Percentiles rank a stretch among this genome's conserved stretches.
These are phyloP conservation scores for Antechinus stuartii DNA, from an alignment of 2,113 vertebrate species.

Conservation along the genomic window DNA sequence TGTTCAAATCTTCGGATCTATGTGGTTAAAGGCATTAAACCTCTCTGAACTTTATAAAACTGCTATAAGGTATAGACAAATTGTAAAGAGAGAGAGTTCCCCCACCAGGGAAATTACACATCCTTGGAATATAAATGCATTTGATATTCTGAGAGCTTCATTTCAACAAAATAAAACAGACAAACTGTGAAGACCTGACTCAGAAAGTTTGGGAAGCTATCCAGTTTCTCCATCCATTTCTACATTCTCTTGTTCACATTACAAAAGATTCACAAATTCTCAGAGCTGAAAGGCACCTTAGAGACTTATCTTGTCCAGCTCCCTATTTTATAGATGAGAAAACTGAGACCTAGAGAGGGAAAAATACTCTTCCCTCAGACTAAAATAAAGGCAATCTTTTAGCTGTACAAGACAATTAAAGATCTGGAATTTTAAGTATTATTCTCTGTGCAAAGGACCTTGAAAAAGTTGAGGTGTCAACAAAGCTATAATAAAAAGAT, in stretches of 20 bases:
- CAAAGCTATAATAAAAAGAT: neutral
- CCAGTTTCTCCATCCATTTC: neutral
- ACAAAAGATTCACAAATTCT: neutral
- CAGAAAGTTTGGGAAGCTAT: neutral
- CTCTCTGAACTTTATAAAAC: neutral
- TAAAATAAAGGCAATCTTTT: neutral
- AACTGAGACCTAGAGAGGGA: neutral
- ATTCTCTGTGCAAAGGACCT: neutral
- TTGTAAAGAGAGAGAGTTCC: neutral
- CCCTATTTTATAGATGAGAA: neutral
- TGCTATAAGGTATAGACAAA: neutral
- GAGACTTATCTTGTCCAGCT: neutral
- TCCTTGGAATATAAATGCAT: neutral
- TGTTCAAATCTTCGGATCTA: neutral
- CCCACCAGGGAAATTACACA: neutral
- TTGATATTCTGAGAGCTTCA: neutral
- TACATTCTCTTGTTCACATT: neutral
- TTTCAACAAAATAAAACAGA: conserved; percentile 2
- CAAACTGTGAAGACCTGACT: neutral
- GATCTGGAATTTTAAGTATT: neutral
- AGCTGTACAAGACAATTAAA: neutral
- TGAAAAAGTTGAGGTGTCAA: neutral
- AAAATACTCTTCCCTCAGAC: neutral
- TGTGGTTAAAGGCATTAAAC: neutral
- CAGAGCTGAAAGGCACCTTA: neutral